Evolutionary conservation across 1,140 invertebrate genomes (phyloP), one percentile per base, ranked within the genome.

Genomic region (Drosophila gunungcola): DNA sequence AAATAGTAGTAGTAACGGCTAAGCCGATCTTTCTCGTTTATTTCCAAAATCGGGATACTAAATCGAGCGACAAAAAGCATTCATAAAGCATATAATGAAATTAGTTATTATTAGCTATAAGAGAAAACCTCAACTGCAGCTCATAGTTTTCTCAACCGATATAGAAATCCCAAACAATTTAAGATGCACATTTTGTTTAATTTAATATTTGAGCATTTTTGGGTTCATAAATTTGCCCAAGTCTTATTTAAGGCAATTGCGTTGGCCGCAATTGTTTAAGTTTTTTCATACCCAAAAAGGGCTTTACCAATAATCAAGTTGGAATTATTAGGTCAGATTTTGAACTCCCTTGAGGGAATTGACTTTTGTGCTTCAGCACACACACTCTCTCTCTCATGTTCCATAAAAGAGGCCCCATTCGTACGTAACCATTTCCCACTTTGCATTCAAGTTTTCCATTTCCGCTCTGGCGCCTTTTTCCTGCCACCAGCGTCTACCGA

Each of bases 381-480:
- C 58, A 62, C 36, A 51, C 25, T 10, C 48, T 41, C 38, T 11
- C 48, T 41, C 48, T 11, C 29, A 51, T 10, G 10, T 13, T 16
- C 16, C 43, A 51, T 27, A 52, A 53, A 43, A 12, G 45, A 49
- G 60, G 36, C 45, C 49, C 27, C 29, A 29, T 29, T 48, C 61
- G 43, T 10, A 27, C 46, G 49, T 53, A 65, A 29, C 64, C 64
- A 67, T 57, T 72, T 72, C 21, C 68, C 49, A 70, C 38, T 57
- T 70, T 72, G 38, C 48, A 49, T 72, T 57, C 64, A 72, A 72
- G 68, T 70, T 72, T 72, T 72, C 68, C 68, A 72, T 72, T 72
- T 72, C 68, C 68, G 68, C 65, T 75, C 38, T 78, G 43, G 21
- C 74, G 45, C 53, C 52, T 65, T 45, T 25, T 60, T 58, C 45